Percentiles rank a stretch among this genome's conserved stretches.
These are phyloP conservation scores for Parauchenoglanis ngamensis DNA, from an alignment of 2,797 vertebrate species.

Conservation along the genomic window DNA sequence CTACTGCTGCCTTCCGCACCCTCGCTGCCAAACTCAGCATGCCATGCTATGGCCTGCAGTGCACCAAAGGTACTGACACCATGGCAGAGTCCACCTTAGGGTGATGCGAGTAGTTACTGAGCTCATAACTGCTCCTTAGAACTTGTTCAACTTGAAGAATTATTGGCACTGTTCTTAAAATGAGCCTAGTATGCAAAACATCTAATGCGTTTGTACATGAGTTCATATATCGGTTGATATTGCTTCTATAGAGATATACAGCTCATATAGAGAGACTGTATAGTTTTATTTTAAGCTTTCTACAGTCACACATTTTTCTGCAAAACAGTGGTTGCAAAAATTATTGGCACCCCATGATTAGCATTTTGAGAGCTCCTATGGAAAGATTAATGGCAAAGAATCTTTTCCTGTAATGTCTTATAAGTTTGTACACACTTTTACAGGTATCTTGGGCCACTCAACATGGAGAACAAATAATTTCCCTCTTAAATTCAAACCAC, in stretches of 20 bases:
- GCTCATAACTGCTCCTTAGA: background rate
- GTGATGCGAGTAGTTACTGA: background rate
- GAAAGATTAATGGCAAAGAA: background rate
- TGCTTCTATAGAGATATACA: background rate
- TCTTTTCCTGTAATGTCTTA: background rate
- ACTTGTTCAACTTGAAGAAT: background rate
- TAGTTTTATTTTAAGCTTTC: background rate
- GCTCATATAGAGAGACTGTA: background rate
- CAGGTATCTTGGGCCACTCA: background rate
- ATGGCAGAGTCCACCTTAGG: background rate
- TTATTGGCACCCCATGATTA: background rate
- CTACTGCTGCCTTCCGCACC: conserved; percentile 78
- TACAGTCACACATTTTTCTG: background rate
- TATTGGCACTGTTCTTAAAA: background rate
- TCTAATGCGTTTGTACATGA: background rate
- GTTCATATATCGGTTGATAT: no score
- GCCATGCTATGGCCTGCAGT: conserved; percentile 93
- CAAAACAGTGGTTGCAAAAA: background rate
- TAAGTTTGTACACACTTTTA: background rate
- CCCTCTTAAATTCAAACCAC: background rate
- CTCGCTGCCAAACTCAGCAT: conserved; percentile 85
- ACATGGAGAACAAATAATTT: background rate
- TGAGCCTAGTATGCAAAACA: background rate
- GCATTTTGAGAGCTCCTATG: background rate
- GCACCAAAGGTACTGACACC: conserved; percentile 84